A percentile compares a stretch with the other conserved stretches of the same genome.
Evolutionary conservation across 1,140 invertebrate species (phyloP).

Genomic region (Brachystomella parvula): DNA sequence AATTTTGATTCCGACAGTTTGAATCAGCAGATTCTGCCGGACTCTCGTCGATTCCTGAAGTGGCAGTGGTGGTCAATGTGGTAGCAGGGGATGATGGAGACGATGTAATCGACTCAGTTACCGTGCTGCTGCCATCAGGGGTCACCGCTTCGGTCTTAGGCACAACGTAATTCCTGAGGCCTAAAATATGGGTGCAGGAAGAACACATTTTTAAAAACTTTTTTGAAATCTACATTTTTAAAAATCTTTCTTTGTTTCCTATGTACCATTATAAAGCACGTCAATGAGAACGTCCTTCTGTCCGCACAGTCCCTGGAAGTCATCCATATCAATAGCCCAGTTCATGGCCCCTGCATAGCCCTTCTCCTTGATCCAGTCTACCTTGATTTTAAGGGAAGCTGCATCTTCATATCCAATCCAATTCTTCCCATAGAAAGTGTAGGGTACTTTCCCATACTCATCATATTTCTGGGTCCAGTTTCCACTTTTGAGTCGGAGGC

Average conservation of each 20-base stretch:
- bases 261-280: constrained; percentile 58
- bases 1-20: constrained; percentile 22
- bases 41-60: background rate
- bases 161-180: background rate
- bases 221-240: too few relatives aligned
- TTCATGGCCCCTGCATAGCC: constrained; percentile 79
- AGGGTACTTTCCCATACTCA: constrained; percentile 61
- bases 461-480: constrained; percentile 78
- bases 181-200: too few relatives aligned
- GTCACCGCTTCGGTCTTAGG: background rate
- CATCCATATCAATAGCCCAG: constrained; percentile 84
- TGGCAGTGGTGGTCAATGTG: constrained; percentile 2
- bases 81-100: constrained; percentile 12
- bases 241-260: too few relatives aligned
- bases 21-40: background rate
- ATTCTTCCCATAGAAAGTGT: constrained; percentile 28
- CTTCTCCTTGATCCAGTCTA: constrained; percentile 71
- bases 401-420: constrained; percentile 37
- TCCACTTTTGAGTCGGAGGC: constrained; percentile 57
- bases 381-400: constrained; percentile 65
- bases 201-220: too few relatives aligned
- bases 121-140: background rate
- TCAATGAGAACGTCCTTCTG: constrained; percentile 61
- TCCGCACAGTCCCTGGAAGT: constrained; percentile 69
- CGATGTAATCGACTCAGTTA: background rate